phyloP scores from a whole-genome alignment of 2,113 vertebrate genomes.

The Syngnathus typhle region DNA sequence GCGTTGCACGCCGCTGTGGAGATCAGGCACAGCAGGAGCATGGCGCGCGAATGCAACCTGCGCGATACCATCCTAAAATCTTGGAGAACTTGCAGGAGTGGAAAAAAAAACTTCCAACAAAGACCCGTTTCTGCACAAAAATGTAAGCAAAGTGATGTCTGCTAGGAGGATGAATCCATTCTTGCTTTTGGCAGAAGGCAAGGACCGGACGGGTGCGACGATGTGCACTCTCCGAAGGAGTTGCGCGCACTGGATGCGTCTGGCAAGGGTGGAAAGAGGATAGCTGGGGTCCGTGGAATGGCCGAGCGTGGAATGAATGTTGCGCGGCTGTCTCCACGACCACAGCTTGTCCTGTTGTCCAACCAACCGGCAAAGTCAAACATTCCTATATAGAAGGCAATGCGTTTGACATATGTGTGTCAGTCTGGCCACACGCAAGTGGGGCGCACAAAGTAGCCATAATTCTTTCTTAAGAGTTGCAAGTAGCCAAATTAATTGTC shows the following conservation, averaged over 20 bases:
- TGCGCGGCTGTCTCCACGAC: slow-evolving; percentile 59
- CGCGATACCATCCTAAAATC: slow-evolving; percentile 55
- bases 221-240: slow-evolving; percentile 60
- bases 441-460: slow-evolving; percentile 20
- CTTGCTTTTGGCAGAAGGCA: slow-evolving; percentile 25
- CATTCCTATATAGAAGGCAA: slow-evolving; percentile 52
- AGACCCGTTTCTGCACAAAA: slow-evolving; percentile 20
- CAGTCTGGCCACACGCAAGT: background rate
- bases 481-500: too few species aligned
- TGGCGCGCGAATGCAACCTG: slow-evolving; percentile 59
- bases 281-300: slow-evolving; percentile 56
- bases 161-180: slow-evolving; percentile 62
- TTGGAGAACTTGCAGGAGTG: slow-evolving; percentile 15
- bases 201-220: slow-evolving; percentile 41
- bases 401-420: slow-evolving; percentile 36
- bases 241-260: slow-evolving; percentile 72
- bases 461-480: slow-evolving; percentile 1
- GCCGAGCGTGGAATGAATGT: slow-evolving; percentile 37
- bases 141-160: slow-evolving; percentile 35
- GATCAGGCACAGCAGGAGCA: slow-evolving; percentile 73
- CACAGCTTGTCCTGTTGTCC: slow-evolving; percentile 28
- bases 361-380: slow-evolving; percentile 32
- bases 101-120: slow-evolving; percentile 1
- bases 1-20: slow-evolving; percentile 69
- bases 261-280: slow-evolving; percentile 62